Base-by-base conservation (phyloP, 2,113 vertebrate species). In the Sigmodon hispidus region DNA sequence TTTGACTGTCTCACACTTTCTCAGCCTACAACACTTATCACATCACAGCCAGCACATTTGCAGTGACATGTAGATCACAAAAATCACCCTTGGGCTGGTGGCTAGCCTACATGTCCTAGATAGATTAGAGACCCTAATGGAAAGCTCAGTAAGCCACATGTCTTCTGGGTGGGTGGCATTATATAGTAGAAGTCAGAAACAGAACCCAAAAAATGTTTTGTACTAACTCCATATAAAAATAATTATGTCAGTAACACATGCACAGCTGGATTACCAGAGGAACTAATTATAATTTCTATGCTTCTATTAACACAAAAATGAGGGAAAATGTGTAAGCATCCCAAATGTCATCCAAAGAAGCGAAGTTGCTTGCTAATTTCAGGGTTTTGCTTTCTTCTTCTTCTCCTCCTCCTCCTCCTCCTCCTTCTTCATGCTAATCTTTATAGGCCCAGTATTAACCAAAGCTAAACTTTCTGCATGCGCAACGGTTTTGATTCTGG, bases 311-410 rank as follows among this genome's bases (percentile, higher is more conserved):
- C 45, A 87, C 63, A 91, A 92, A 95, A 96, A 87, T 86, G 77
- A 94, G 95, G 85, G 79, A 89, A 94, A 96, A 94, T 19, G 31
- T 84, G 73, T 63, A 67, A 85, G 63, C 69, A 89, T 57, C 55
- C 63, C 75, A 93, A 95, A 96, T 36, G 76, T 63, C 76, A 94
- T 48, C 91, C 81, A 84, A 92, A 96, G 90, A 90, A 96, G 69
- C 67, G 90, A 90, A 96, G 69, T 72, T 40, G 86, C 36, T 91
- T 90, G 67, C 17, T 94, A 80, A 92, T 91, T 94, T 95, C 43
- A 89, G 59, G 10, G 17, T 45, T 84, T 94, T 94, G 29, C 52
- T 90, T 76, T 61, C 6, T n/a, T 76, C 50, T 77, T 50, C 10
- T n/a, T n/a, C n/a, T n/a, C n/a, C n/a, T n/a, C n/a, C n/a, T n/a